phyloP scores from a whole-genome alignment of 2,113 vertebrate genomes.

The Coreoperca whiteheadi region DNA sequence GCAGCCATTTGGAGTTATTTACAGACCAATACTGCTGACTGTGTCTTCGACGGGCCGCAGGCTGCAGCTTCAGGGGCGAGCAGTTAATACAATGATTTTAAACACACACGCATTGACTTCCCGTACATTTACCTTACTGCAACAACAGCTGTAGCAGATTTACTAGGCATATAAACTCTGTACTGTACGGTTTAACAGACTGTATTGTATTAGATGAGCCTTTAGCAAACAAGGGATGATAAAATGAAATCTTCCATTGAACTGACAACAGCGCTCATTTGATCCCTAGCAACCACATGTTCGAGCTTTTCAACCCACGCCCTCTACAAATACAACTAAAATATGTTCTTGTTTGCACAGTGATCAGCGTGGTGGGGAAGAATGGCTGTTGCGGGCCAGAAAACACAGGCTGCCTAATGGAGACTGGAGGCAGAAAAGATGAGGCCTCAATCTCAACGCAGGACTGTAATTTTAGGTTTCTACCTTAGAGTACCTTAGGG shows the following conservation, averaged over 20 bases:
- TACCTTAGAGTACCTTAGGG: too few species aligned
- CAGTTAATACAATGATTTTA: background rate
- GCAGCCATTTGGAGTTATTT: constrained; percentile 51
- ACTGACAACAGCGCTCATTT: constrained; percentile 11
- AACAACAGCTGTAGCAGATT: background rate
- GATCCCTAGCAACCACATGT: constrained; percentile 42
- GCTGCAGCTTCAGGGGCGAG: constrained; percentile 10
- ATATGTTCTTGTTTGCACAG: constrained; percentile 61
- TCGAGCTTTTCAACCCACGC: constrained; percentile 10
- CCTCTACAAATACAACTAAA: constrained; percentile 68
- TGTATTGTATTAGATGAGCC: background rate
- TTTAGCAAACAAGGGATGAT: background rate
- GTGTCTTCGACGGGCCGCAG: background rate
- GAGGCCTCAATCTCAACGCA: background rate
- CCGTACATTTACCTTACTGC: background rate
- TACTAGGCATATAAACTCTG: background rate
- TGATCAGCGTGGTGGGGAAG: background rate
- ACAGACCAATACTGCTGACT: constrained; percentile 38
- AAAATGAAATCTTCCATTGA: background rate
- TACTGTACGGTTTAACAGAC: background rate
- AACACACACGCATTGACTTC: background rate
- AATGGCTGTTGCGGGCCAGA: constrained; percentile 5
- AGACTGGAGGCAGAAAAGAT: background rate
- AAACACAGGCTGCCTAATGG: constrained; percentile 18
- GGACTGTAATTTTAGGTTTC: background rate